A percentile compares a stretch with the other conserved stretches of the same genome.
phyloP scores from a whole-genome alignment of 2,797 vertebrate species.

The Amblyopsis hoosieri region DNA sequence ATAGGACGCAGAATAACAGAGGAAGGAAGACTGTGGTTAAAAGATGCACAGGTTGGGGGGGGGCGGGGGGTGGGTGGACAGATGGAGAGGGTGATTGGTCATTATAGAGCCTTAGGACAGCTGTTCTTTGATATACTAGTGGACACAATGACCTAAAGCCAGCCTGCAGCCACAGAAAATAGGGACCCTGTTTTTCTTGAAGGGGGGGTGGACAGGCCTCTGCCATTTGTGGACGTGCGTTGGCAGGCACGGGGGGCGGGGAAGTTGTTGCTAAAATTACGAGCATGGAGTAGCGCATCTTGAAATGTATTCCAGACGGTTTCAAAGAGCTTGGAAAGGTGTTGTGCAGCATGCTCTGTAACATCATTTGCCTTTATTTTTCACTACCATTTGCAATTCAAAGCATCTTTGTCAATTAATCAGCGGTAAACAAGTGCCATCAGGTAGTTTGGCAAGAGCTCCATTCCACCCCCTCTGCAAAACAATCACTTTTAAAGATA shows the following conservation, averaged over 20 bases:
- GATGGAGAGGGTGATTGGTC: constrained; percentile 83
- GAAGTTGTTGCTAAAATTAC: constrained; percentile 80
- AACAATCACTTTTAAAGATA: constrained; percentile 41
- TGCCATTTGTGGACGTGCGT: constrained; percentile 80
- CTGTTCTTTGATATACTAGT: constrained; percentile 95
- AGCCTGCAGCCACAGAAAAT: constrained; percentile 83
- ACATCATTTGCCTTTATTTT: constrained; percentile 47
- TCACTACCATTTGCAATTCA: constrained; percentile 62
- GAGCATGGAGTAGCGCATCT: constrained; percentile 74
- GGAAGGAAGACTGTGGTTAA: constrained; percentile 50
- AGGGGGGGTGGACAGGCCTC: constrained; percentile 47
- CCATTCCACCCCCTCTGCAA: constrained; percentile 26
- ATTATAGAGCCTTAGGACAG: constrained; percentile 85
- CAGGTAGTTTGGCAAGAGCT: constrained; percentile 44
- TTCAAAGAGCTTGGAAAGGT: constrained; percentile 49
- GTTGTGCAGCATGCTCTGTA: constrained; percentile 30
- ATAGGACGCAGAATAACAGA: constrained; percentile 28
- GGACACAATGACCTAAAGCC: constrained; percentile 83
- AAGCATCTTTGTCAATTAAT: constrained; percentile 67
- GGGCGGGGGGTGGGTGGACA: constrained; percentile 70
- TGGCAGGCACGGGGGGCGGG: constrained; percentile 68
- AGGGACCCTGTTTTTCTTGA: constrained; percentile 79
- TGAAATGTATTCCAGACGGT: constrained; percentile 68
- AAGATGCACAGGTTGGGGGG: constrained; percentile 46
- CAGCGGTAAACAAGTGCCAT: constrained; percentile 61